phyloP scores from a whole-genome alignment of 1,140 invertebrate genomes.

The Drosophila truncata region DNA sequence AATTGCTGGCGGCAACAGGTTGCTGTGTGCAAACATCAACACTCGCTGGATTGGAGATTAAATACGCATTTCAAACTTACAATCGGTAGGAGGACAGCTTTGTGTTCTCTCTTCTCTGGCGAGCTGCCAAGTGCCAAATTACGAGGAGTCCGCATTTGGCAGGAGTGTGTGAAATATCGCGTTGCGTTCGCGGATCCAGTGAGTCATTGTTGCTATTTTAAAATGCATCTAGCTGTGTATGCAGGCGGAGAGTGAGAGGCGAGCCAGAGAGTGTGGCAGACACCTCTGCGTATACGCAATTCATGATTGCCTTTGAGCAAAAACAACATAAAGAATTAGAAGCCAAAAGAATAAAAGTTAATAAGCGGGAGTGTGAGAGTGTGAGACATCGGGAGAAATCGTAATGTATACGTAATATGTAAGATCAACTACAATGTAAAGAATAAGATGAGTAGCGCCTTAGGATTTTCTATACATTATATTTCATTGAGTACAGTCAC shows the following conservation, averaged over 20 bases:
- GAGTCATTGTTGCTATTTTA: constrained; percentile 53
- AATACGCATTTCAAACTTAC: constrained; percentile 67
- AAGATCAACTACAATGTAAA: not conserved
- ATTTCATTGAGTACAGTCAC: not conserved
- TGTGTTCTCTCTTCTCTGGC: constrained; percentile 29
- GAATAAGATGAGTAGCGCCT: not conserved
- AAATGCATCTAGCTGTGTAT: constrained; percentile 35
- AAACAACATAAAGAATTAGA: not conserved
- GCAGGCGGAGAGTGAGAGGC: constrained; percentile 38
- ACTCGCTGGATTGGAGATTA: constrained; percentile 53
- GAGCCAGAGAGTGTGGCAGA: not conserved
- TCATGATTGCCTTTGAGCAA: not conserved
- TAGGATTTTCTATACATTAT: not conserved
- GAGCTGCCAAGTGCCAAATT: constrained; percentile 32
- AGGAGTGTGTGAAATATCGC: constrained; percentile 60
- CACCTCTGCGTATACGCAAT: not conserved
- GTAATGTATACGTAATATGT: not conserved
- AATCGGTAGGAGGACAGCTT: constrained; percentile 32
- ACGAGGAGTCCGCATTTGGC: constrained; percentile 44
- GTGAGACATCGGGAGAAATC: not conserved
- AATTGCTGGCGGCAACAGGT: constrained; percentile 61
- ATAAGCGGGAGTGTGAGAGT: not conserved
- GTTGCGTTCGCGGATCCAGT: constrained; percentile 32
- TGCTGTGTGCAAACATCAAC: constrained; percentile 53
- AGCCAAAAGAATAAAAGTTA: not conserved